phyloP scores from a whole-genome alignment of 2,888 invertebrate species.

The Drosophila maculinotata region DNA sequence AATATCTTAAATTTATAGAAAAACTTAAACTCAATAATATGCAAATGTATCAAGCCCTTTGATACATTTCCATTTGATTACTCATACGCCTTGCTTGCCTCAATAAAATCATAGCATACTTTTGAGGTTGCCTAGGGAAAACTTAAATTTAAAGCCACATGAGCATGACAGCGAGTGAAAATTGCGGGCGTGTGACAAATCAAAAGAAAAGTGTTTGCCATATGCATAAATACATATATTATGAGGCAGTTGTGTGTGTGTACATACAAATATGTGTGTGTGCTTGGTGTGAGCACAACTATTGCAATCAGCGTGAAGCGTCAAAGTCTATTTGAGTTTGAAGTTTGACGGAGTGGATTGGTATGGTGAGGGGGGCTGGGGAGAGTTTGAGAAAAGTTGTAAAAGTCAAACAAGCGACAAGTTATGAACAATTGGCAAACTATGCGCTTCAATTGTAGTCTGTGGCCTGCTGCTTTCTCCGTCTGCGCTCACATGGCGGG shows the following conservation, averaged over 20 bases:
- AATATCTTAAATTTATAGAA: too few relatives aligned
- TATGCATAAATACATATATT: slow-evolving; percentile 64
- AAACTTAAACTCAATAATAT: slow-evolving; percentile 2
- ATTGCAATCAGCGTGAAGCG: slow-evolving; percentile 77
- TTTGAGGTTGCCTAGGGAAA: slow-evolving; percentile 7
- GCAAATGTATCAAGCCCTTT: slow-evolving; percentile 1
- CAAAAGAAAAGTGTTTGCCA: slow-evolving; percentile 50
- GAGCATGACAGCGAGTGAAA: not conserved
- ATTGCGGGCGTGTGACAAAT: slow-evolving; percentile 41
- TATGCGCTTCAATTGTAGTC: slow-evolving; percentile 76
- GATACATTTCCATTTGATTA: slow-evolving; percentile 18
- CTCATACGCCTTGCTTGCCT: slow-evolving; percentile 28
- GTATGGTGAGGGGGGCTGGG: too few relatives aligned
- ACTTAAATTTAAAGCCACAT: slow-evolving; percentile 21
- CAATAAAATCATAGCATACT: slow-evolving; percentile 8
- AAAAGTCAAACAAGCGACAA: slow-evolving; percentile 74
- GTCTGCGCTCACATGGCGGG: slow-evolving; percentile 12
- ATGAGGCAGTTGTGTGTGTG: slow-evolving; percentile 25
- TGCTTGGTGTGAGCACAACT: slow-evolving; percentile 45
- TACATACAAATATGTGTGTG: slow-evolving; percentile 3
- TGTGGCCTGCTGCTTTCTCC: slow-evolving; percentile 8
- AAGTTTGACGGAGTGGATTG: slow-evolving; percentile 23
- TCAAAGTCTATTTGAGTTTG: slow-evolving; percentile 78
- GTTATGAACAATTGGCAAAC: slow-evolving; percentile 72
- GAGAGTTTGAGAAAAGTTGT: slow-evolving; percentile 57